phyloP scores from a whole-genome alignment of 1,140 invertebrate genomes.

The Asobara japonica region DNA sequence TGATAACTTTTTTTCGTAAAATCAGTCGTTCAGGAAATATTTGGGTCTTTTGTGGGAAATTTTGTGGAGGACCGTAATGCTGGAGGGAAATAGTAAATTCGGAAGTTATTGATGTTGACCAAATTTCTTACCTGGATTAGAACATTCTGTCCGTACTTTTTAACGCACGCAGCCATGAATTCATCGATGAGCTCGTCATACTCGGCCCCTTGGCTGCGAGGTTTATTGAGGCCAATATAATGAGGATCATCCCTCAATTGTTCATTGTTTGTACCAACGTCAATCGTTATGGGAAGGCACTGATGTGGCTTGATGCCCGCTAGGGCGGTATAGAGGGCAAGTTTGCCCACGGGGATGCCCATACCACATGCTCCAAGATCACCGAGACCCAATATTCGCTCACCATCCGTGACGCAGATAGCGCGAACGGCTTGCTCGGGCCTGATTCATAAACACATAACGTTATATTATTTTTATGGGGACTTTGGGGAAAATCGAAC shows the following conservation, averaged over 20 bases:
- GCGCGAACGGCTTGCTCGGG: conserved; percentile 92
- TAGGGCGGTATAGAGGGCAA: conserved; percentile 91
- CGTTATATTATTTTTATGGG: too few species aligned
- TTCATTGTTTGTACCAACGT: conserved; percentile 93
- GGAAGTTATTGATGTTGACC: not conserved
- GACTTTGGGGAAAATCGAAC: not conserved
- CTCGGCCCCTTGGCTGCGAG: conserved; percentile 82
- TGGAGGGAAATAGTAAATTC: not conserved
- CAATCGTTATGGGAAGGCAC: conserved; percentile 90
- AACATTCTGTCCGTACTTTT: conserved; percentile 89
- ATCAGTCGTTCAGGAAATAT: too few species aligned
- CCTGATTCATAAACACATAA: conserved; percentile 69
- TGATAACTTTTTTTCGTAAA: too few species aligned
- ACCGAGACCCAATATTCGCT: conserved; percentile 92
- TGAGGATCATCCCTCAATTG: conserved; percentile 91
- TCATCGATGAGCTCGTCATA: conserved; percentile 98
- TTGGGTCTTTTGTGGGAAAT: too few species aligned
- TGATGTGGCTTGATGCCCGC: conserved; percentile 94
- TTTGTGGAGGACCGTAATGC: not conserved
- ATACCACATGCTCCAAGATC: conserved; percentile 95
- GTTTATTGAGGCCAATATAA: conserved; percentile 93
- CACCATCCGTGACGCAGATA: conserved; percentile 95
- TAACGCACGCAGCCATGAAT: conserved; percentile 96
- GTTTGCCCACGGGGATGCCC: conserved; percentile 95
- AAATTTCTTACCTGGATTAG: conserved; percentile 75